Conservation (phyloP, 2,797 vertebrate species). For the Pangasius macronema region DNA sequence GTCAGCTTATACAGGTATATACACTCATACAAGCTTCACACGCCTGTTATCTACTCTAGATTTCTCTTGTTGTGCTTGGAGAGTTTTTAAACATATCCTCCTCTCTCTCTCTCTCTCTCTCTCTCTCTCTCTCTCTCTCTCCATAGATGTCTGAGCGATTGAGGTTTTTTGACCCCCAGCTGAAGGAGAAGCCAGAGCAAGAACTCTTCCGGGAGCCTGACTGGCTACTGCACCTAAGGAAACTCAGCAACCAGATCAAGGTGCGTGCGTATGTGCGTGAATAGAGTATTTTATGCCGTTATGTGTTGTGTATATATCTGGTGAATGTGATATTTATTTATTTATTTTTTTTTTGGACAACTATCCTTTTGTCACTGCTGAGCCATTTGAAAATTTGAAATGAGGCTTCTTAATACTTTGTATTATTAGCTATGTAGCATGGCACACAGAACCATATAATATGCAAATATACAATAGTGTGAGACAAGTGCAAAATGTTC, state of each 20-base stretch:
- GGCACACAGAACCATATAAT: background rate
- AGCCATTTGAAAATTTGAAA: background rate
- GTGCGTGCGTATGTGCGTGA: slow-evolving; percentile 70
- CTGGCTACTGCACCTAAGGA: slow-evolving; percentile 85
- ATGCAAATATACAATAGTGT: background rate
- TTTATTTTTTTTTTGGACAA: background rate
- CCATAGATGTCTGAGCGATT: slow-evolving; percentile 87
- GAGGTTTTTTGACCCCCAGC: slow-evolving; percentile 92
- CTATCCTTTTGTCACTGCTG: too few relatives aligned
- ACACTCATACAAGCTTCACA: background rate
- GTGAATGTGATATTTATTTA: background rate
- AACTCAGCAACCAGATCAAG: slow-evolving; percentile 84
- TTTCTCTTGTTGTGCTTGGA: background rate
- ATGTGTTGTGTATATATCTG: background rate
- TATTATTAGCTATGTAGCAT: background rate
- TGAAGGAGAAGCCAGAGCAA: slow-evolving; percentile 93
- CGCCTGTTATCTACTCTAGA: background rate
- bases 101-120: background rate
- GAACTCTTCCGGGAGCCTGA: slow-evolving; percentile 85
- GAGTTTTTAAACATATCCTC: background rate
- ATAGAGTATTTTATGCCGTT: slow-evolving; percentile 57
- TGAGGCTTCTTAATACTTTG: background rate
- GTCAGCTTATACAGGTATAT: slow-evolving; percentile 89
- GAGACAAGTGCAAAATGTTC: background rate
- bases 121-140: background rate